Conservation (phyloP, 2,888 invertebrate genomes). For the Callosobruchus maculatus region DNA sequence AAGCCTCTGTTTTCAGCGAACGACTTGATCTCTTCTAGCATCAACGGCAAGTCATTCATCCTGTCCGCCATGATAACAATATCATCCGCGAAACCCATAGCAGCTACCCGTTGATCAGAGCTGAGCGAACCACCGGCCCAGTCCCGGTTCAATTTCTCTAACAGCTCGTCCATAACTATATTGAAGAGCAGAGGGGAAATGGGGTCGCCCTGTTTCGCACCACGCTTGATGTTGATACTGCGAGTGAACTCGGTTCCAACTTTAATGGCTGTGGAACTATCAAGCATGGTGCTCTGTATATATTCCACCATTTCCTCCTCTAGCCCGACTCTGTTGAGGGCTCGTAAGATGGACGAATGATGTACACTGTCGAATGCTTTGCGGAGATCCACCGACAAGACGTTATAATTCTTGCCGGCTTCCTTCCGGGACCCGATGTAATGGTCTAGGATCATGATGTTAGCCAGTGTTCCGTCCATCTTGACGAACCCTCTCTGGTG, state of each 20-base stretch:
- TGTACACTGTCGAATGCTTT: slow-evolving; percentile 27
- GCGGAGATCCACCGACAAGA: slow-evolving; percentile 19
- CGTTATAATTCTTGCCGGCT: neutral
- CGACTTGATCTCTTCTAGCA: neutral
- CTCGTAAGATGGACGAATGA: slow-evolving; percentile 17
- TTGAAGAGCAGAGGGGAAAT: slow-evolving; percentile 35
- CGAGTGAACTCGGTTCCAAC: slow-evolving; percentile 2
- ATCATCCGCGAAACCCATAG: slow-evolving; percentile 26
- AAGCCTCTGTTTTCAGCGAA: slow-evolving; percentile 19
- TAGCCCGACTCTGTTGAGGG: slow-evolving; percentile 13
- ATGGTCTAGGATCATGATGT: slow-evolving; percentile 33
- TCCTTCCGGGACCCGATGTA: slow-evolving; percentile 7
- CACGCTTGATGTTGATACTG: slow-evolving; percentile 25
- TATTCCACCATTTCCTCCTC: neutral
- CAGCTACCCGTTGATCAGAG: slow-evolving; percentile 1
- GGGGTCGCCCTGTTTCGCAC: slow-evolving; percentile 46
- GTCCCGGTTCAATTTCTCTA: slow-evolving; percentile 4
- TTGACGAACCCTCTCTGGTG: slow-evolving; percentile 35
- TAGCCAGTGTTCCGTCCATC: slow-evolving; percentile 42
- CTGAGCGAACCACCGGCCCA: neutral
- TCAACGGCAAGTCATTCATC: neutral
- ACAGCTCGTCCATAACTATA: slow-evolving; percentile 29
- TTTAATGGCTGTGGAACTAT: slow-evolving; percentile 14
- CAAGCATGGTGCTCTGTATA: neutral
- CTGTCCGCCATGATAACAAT: slow-evolving; percentile 14